phyloP scores from a whole-genome alignment of 92 coral and sea anemone genomes.

The Virgularia gustaviana region DNA sequence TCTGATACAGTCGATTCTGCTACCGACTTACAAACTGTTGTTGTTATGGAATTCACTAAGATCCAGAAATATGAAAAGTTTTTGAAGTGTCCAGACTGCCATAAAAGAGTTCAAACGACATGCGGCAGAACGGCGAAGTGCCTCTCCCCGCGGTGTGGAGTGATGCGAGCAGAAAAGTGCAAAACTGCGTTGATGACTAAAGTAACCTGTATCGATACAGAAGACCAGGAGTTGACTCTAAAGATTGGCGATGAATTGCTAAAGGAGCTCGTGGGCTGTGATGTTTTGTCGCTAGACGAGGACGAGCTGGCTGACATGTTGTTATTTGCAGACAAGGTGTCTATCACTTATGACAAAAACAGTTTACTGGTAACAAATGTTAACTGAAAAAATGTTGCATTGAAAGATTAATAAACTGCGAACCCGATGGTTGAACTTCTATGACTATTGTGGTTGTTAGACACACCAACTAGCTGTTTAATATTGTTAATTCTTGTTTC shows the following conservation, averaged over 20 bases:
- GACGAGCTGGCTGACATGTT: too few relatives aligned
- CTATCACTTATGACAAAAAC: too few relatives aligned
- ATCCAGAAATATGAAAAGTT: constrained; percentile 54
- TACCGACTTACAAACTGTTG: constrained; percentile 16
- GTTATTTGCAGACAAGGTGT: too few relatives aligned
- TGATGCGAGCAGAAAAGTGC: constrained; percentile 48
- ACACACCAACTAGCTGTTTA: too few relatives aligned
- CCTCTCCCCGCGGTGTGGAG: constrained; percentile 53
- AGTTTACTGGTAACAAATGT: too few relatives aligned
- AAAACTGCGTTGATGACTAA: constrained; percentile 39
- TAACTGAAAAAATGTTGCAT: too few relatives aligned
- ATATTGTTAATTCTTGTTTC: too few relatives aligned
- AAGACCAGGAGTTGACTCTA: constrained; percentile 50
- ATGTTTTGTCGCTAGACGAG: too few relatives aligned
- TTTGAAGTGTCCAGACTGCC: constrained; percentile 47
- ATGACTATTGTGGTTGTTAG: too few relatives aligned
- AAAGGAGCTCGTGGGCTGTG: constrained; percentile 40
- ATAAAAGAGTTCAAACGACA: constrained; percentile 45
- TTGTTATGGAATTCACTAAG: constrained; percentile 37
- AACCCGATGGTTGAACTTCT: too few relatives aligned
- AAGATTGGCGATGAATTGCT: constrained; percentile 59
- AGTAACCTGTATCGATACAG: constrained; percentile 41
- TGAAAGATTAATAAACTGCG: too few relatives aligned
- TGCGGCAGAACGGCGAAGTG: constrained; percentile 54
- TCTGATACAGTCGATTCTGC: constrained; percentile 43